phyloP scores from a whole-genome alignment of 2,888 invertebrate genomes.

The Eupithecia abbreviata region DNA sequence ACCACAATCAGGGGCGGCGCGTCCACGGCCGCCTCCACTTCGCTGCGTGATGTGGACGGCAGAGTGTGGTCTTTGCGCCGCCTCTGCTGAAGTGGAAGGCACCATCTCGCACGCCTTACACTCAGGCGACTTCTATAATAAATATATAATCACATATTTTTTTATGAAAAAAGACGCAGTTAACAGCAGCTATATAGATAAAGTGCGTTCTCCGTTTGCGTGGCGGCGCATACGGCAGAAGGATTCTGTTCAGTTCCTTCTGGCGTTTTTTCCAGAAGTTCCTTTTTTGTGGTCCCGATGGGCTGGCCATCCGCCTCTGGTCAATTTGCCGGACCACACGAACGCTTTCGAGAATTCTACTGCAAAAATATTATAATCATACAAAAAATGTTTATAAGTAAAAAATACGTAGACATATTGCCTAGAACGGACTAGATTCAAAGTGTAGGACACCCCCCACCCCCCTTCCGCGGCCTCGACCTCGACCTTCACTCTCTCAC shows the following conservation, averaged over 20 bases:
- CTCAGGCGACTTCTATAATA: not conserved
- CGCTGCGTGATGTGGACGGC: constrained; percentile 11
- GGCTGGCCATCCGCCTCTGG: too few relatives aligned
- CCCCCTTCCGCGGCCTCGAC: too few relatives aligned
- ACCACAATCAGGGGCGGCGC: constrained; percentile 1
- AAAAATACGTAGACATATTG: constrained; percentile 7
- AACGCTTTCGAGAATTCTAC: constrained; percentile 2
- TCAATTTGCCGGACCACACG: too few relatives aligned
- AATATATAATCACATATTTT: not conserved
- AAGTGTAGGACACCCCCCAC: not conserved
- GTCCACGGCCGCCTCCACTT: constrained; percentile 6
- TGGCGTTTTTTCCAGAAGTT: constrained; percentile 15
- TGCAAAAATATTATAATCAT: constrained; percentile 5
- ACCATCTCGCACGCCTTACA: not conserved
- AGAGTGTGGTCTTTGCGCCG: constrained; percentile 5
- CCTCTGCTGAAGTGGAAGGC: constrained; percentile 9
- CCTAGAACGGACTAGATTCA: constrained; percentile 3
- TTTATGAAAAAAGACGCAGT: constrained; percentile 3
- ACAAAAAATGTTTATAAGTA: not conserved
- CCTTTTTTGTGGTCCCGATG: constrained; percentile 1
- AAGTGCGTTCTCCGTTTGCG: constrained; percentile 15
- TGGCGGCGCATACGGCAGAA: constrained; percentile 16
- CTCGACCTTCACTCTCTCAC: too few relatives aligned
- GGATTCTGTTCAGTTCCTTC: constrained; percentile 11
- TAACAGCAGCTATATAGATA: not conserved